Evolutionary conservation across 2,797 vertebrate species (phyloP).

Genomic region (Aulostomus chinensis): DNA sequence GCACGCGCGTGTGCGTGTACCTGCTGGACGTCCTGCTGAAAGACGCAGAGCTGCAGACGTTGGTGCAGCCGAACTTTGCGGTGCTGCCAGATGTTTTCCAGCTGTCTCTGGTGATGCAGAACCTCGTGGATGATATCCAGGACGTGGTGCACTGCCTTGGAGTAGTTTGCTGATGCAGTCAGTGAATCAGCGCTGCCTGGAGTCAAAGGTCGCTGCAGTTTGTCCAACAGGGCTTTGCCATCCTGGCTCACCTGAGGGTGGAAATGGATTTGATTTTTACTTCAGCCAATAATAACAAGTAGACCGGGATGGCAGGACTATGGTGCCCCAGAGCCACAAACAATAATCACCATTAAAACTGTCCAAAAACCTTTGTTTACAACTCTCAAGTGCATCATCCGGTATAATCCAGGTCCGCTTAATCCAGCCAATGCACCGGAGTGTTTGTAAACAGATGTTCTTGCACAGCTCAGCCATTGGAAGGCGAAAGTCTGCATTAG

Average conservation of each 20-base stretch:
- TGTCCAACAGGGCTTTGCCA: conserved; percentile 94
- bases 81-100: conserved; percentile 99
- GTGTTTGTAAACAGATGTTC: too few species aligned
- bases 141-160: conserved; percentile 95
- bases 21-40: conserved; percentile 98
- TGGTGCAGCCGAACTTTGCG: conserved; percentile 97
- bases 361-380: too few species aligned
- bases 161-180: conserved; percentile 94
- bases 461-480: too few species aligned
- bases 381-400: too few species aligned
- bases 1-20: conserved; percentile 55
- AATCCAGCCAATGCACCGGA: too few species aligned
- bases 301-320: too few species aligned
- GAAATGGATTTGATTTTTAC: too few species aligned
- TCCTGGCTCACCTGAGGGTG: conserved; percentile 91
- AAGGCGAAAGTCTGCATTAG: too few species aligned
- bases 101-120: conserved; percentile 94
- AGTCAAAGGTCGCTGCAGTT: conserved; percentile 94
- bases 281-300: too few species aligned
- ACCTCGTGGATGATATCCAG: conserved; percentile 96
- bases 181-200: conserved; percentile 92
- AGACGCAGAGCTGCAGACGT: conserved; percentile 88
- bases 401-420: too few species aligned
- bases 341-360: too few species aligned
- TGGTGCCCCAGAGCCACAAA: too few species aligned